Percentiles rank a stretch among this genome's conserved stretches.
phyloP scores from a whole-genome alignment of 2,888 invertebrate species.

The Tenthredo livida region DNA sequence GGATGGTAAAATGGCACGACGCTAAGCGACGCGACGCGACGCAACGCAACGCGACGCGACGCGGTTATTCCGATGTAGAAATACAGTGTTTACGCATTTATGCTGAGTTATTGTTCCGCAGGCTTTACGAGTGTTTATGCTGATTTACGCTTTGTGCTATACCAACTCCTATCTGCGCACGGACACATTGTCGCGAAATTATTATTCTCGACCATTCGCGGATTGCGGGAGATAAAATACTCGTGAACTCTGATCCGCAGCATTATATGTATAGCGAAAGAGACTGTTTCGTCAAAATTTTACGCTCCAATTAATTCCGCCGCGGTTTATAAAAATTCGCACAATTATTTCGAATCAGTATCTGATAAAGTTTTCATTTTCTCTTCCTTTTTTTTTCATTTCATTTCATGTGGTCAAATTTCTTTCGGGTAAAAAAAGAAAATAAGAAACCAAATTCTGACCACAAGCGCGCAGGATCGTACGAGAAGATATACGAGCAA shows the following conservation, averaged over 20 bases:
- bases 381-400: neutral
- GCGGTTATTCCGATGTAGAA: neutral
- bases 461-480: neutral
- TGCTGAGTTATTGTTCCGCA: conserved; percentile 76
- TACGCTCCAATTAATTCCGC: no score
- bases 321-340: no score
- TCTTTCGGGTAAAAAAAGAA: neutral
- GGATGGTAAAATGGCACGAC: neutral
- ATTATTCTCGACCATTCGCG: conserved; percentile 69
- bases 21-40: no score
- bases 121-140: conserved; percentile 77
- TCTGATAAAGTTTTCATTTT: no score
- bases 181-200: conserved; percentile 77
- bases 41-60: no score
- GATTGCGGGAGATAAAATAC: conserved; percentile 15
- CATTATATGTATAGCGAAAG: neutral
- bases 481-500: neutral
- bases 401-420: neutral
- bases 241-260: neutral
- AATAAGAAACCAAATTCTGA: neutral
- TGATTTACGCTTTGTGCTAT: conserved; percentile 78
- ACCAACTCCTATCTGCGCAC: conserved; percentile 68
- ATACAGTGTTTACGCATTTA: conserved; percentile 69
- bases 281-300: neutral
- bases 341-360: neutral